These are phyloP conservation scores for Calliphora vomitoria DNA, from an alignment of 2,888 invertebrate genomes.

Conservation along the genomic window DNA sequence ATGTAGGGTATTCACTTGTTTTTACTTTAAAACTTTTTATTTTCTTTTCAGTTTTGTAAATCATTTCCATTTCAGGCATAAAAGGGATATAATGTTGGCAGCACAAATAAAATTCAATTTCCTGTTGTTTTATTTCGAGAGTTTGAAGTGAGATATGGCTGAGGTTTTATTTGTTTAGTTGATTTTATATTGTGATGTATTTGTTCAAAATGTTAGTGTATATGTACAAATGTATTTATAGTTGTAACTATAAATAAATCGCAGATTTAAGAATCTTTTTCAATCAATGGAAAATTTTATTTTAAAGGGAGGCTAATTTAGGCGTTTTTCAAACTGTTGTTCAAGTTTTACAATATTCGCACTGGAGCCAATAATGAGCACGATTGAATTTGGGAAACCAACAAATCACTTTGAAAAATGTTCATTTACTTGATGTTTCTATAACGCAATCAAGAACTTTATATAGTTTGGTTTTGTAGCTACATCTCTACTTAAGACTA, in stretches of 20 bases:
- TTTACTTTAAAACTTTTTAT: neutral
- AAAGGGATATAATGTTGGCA: conserved; percentile 19
- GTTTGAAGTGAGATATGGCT: neutral
- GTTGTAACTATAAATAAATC: neutral
- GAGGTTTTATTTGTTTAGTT: neutral
- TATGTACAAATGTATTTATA: no score
- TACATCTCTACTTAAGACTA: no score
- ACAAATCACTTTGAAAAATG: no score
- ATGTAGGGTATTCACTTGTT: neutral
- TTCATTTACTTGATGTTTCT: no score
- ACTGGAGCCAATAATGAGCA: no score
- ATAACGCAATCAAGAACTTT: no score
- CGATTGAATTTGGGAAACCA: no score
- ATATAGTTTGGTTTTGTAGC: no score
- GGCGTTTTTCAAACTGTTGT: no score
- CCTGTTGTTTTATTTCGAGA: conserved; percentile 3
- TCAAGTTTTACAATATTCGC: no score
- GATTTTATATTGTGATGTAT: neutral
- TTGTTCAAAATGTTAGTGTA: no score
- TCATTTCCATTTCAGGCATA: neutral
- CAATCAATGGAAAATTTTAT: neutral
- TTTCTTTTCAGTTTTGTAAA: neutral
- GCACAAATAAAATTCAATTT: conserved; percentile 25
- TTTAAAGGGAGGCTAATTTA: no score
- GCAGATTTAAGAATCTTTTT: neutral